Percentiles rank a stretch among this genome's conserved stretches.
Conservation (phyloP, 2,888 invertebrate genomes). For the Tipula lateralis region DNA sequence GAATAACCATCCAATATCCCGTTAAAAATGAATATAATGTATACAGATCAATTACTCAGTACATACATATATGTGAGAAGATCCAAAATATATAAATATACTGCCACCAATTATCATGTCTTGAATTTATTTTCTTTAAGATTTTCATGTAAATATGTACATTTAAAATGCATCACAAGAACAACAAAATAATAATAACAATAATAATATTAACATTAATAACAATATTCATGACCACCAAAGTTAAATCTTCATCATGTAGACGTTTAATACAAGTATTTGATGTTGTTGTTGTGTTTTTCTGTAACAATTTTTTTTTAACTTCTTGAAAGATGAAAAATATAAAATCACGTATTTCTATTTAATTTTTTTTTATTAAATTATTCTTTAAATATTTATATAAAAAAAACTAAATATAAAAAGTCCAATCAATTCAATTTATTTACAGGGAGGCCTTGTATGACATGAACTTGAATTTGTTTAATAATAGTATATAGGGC, state of each 20-base stretch:
- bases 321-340: background rate
- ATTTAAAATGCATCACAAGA: background rate
- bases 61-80: background rate
- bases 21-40: background rate
- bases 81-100: background rate
- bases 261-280: background rate
- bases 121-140: background rate
- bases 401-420: background rate
- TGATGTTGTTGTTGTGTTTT: background rate
- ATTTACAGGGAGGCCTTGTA: background rate
- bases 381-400: slow-evolving; percentile 21
- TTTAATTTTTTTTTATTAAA: slow-evolving; percentile 24
- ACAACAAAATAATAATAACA: background rate
- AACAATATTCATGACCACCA: slow-evolving; percentile 11
- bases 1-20: background rate
- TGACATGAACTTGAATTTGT: too few relatives aligned
- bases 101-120: slow-evolving; percentile 1
- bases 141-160: slow-evolving; percentile 20
- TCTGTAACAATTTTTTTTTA: background rate
- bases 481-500: too few relatives aligned
- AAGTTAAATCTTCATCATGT: background rate
- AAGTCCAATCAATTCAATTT: background rate
- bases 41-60: background rate
- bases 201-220: slow-evolving; percentile 11
- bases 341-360: slow-evolving; percentile 4